Base-by-base conservation (phyloP, 2,113 vertebrate species). In the Origma solitaria region DNA sequence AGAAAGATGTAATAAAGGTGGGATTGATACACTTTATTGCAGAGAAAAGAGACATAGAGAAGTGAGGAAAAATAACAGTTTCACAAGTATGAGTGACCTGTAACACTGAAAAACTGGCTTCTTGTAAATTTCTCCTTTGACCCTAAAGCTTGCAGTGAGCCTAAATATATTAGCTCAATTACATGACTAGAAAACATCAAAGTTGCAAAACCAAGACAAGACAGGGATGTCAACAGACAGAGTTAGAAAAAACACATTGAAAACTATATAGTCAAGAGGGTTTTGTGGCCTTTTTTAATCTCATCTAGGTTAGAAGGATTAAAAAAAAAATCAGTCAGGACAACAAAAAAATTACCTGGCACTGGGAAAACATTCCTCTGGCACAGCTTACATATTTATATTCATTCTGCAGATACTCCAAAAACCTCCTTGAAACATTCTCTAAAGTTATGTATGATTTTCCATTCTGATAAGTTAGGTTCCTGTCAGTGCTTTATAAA, bases 301-400 rank as follows among this genome's bases (percentile, higher is more conserved):
- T 73, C 31, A 57, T 35, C 51, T 86, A 92, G 14, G 86, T 83
- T 70, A 79, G 44, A 20, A 77, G 7, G 2, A 57, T 45, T 9
- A 5, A 45, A 65, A 81, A 28, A 53, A 42, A 19, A 72, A 57
- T 40, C 22, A 58, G 11, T n/a, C 33, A 45, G 24, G 15, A 57
- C 5, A 12, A 78, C 13, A 80, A 51, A 45, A 82, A 73, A 78
- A 62, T 53, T 42, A 82, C 50, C 72, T 92, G 82, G 68, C 86
- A 95, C 42, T 18, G 73, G 21, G 45, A 94, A 88, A 96, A 54
- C 80, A 70, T 88, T 95, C 86, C 86, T 95, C 69, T 92, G 80
- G 86, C 86, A 86, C 1, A 7, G 37, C 69, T 80, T 44, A 72
- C 0, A 0, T 53, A 49, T 61, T 88, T 35, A 45, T 15, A 3